Percentiles rank a stretch among this genome's conserved stretches.
phyloP scores from a whole-genome alignment of 2,113 vertebrate genomes.

The Cavia aperea region DNA sequence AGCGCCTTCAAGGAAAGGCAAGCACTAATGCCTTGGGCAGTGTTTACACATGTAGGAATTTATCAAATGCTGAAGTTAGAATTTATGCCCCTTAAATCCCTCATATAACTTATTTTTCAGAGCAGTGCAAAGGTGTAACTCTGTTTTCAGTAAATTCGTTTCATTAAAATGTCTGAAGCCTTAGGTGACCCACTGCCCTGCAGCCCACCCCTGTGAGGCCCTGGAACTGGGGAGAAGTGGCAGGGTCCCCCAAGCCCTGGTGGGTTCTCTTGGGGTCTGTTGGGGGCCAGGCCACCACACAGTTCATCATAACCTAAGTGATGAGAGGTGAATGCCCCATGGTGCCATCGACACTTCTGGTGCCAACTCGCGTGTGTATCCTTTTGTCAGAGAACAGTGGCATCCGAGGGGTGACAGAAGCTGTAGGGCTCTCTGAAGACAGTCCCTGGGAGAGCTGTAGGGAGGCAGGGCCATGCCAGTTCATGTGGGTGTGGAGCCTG shows the following conservation, averaged over 20 bases:
- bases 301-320: not conserved
- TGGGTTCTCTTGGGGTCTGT: not conserved
- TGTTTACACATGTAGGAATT: not conserved
- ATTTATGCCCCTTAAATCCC: not conserved
- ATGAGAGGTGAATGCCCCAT: not conserved
- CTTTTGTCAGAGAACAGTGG: not conserved
- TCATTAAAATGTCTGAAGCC: not conserved
- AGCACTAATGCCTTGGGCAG: not conserved
- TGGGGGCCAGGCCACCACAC: not conserved
- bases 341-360: not conserved
- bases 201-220: not conserved
- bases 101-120: not conserved
- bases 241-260: not conserved
- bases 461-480: not conserved
- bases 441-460: not conserved
- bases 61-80: not conserved
- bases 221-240: not conserved
- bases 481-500: not conserved
- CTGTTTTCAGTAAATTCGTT: not conserved
- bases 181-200: not conserved
- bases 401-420: not conserved
- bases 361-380: fast-evolving
- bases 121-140: not conserved
- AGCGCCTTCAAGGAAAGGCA: not conserved
- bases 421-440: not conserved